Evolutionary conservation across 2,888 invertebrate genomes (phyloP).

Genomic region (Pasiphila rectangulata): DNA sequence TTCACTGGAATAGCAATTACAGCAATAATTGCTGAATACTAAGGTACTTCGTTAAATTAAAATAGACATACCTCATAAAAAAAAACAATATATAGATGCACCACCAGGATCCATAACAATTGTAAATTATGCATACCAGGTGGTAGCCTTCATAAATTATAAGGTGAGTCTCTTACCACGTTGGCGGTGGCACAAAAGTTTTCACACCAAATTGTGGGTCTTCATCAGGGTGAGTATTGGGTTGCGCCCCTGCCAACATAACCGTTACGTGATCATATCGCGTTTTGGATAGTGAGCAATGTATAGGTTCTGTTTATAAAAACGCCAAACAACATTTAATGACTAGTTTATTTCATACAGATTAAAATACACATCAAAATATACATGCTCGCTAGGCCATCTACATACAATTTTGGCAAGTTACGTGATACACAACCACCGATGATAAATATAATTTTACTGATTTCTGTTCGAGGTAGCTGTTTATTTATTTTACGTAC

Average conservation of each 20-base stretch:
- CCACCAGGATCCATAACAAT: too few species aligned
- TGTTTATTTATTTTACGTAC: conserved; percentile 10
- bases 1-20: background rate
- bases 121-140: too few species aligned
- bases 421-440: conserved; percentile 51
- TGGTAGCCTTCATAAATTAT: too few species aligned
- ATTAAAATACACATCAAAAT: conserved; percentile 64
- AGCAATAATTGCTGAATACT: too few species aligned
- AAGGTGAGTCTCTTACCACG: too few species aligned
- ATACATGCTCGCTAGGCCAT: conserved; percentile 30
- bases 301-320: background rate
- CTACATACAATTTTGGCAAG: conserved; percentile 64
- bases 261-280: too few species aligned
- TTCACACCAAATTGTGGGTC: too few species aligned
- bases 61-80: too few species aligned
- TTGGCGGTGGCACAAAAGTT: too few species aligned
- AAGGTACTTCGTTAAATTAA: background rate
- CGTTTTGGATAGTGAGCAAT: background rate
- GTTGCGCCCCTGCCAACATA: too few species aligned
- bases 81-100: too few species aligned
- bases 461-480: conserved; percentile 39
- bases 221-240: too few species aligned
- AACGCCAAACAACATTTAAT: conserved; percentile 32
- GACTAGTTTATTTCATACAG: conserved; percentile 74
- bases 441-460: conserved; percentile 29